Evolutionary conservation across 2,113 vertebrate genomes (phyloP).

Genomic region (Rhinopomastus cyanomelas): DNA sequence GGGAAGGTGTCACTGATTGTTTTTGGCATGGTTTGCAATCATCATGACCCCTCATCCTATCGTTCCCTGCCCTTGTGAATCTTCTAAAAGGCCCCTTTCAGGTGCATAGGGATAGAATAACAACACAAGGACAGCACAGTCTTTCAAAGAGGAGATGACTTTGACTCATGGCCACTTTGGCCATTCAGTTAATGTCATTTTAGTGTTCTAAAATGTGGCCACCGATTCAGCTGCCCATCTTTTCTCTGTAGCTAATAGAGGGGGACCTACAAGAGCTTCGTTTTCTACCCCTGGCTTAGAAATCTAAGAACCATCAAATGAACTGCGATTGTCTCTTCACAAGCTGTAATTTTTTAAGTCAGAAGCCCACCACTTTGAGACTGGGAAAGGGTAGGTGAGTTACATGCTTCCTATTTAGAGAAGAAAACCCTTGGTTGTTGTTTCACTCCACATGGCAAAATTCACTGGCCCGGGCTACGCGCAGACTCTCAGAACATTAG

Average conservation of each 20-base stretch:
- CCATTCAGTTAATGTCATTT: not conserved
- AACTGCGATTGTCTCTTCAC: not conserved
- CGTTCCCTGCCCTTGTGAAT: no score
- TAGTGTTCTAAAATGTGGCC: not conserved
- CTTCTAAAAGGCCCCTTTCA: no score
- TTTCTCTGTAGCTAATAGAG: not conserved
- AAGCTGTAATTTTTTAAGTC: no score
- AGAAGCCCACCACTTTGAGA: no score
- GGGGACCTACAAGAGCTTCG: not conserved
- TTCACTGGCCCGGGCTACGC: not conserved
- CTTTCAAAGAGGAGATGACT: not conserved
- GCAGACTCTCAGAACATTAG: no score
- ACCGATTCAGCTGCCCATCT: not conserved
- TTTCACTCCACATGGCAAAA: not conserved
- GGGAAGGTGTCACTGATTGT: no score
- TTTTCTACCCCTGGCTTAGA: not conserved
- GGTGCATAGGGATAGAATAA: no score
- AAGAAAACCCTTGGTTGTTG: not conserved
- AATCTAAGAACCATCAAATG: not conserved
- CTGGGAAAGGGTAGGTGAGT: not conserved
- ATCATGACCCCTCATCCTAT: no score
- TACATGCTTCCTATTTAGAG: not conserved
- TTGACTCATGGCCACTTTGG: not conserved
- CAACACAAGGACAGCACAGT: no score
- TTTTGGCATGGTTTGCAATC: no score